phyloP scores from a whole-genome alignment of 2,113 vertebrate genomes.

The Pelobates fuscus region DNA sequence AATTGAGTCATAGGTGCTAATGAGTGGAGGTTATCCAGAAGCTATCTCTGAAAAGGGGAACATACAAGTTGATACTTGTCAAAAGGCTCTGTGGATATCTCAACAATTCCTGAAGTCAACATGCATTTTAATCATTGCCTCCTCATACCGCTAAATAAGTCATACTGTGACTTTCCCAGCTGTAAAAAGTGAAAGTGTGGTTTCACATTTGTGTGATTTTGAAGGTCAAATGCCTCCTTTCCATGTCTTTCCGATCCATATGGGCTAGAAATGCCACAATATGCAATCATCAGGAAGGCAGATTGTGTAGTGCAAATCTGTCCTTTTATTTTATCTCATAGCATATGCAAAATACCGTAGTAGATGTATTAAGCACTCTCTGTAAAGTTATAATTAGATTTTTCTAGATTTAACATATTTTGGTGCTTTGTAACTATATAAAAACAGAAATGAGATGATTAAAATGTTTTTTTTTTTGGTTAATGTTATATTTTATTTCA shows the following conservation, averaged over 20 bases:
- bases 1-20: constrained; percentile 70
- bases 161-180: constrained; percentile 67
- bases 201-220: constrained; percentile 78
- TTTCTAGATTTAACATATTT: too few relatives aligned
- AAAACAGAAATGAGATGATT: not conserved
- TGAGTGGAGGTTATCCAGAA: constrained; percentile 69
- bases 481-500: not conserved
- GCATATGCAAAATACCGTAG: constrained; percentile 74
- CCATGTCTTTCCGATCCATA: constrained; percentile 81
- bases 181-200: constrained; percentile 73
- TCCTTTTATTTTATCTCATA: constrained; percentile 71
- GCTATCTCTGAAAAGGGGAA: constrained; percentile 53
- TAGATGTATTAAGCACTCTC: constrained; percentile 76
- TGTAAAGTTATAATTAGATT: constrained; percentile 56
- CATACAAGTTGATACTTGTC: constrained; percentile 48
- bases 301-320: constrained; percentile 82
- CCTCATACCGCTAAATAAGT: constrained; percentile 63
- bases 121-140: constrained; percentile 72
- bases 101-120: constrained; percentile 65
- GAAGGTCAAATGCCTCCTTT: constrained; percentile 83
- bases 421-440: not conserved
- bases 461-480: not conserved
- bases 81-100: constrained; percentile 54
- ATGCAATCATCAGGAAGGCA: constrained; percentile 80
- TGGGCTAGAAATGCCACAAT: constrained; percentile 86